Conservation (phyloP, 2,113 vertebrate genomes). For the Cyphomyrus plagiostoma region DNA sequence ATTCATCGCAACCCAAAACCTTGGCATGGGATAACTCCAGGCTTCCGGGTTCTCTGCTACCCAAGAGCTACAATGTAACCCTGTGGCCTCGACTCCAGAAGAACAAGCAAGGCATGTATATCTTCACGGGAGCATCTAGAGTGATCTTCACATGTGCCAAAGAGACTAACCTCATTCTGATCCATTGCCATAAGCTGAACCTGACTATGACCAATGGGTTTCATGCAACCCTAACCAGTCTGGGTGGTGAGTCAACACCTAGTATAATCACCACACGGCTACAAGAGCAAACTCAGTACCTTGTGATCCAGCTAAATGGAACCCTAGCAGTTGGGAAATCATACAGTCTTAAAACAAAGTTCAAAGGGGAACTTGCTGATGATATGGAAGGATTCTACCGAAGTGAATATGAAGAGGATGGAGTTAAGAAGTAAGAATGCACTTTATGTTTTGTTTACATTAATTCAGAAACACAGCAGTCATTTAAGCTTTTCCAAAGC, state of each 20-base stretch:
- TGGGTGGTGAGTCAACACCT: neutral
- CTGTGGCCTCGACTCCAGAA: conserved; percentile 70
- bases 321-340: conserved; percentile 29
- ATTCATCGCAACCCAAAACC: neutral
- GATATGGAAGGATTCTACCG: conserved; percentile 88
- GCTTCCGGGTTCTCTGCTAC: conserved; percentile 64
- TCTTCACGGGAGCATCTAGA: conserved; percentile 69
- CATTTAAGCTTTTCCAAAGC: neutral
- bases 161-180: conserved; percentile 71
- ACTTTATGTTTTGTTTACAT: neutral
- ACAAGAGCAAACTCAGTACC: conserved; percentile 63
- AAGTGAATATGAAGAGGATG: conserved; percentile 73
- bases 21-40: conserved; percentile 71
- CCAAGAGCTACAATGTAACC: conserved; percentile 61
- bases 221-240: conserved; percentile 16
- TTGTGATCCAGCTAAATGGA: conserved; percentile 64
- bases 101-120: conserved; percentile 42
- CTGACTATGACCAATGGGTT: conserved; percentile 48
- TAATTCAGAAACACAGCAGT: neutral
- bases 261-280: conserved; percentile 49
- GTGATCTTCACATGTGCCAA: conserved; percentile 67
- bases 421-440: conserved; percentile 58
- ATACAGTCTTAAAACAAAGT: conserved; percentile 66
- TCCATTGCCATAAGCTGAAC: conserved; percentile 83
- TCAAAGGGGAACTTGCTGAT: conserved; percentile 76